Percentiles rank a stretch among this genome's conserved stretches.
Evolutionary conservation across 2,888 invertebrate species (phyloP).

Genomic region (Acronicta aceris): DNA sequence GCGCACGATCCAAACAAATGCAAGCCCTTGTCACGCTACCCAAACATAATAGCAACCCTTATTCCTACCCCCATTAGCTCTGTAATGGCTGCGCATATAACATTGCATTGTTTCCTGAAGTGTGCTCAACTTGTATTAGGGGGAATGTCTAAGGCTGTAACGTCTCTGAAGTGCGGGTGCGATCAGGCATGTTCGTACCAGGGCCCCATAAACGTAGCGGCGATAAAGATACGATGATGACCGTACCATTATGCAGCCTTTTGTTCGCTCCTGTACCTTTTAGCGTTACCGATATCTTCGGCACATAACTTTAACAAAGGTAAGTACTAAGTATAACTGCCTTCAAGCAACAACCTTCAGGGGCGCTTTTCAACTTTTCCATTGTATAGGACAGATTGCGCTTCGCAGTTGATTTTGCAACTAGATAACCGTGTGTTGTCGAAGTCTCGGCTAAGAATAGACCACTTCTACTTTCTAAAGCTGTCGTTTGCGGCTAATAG

Average conservation of each 20-base stretch:
- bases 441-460: constrained; percentile 28
- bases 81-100: constrained; percentile 42
- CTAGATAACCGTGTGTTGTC: constrained; percentile 39
- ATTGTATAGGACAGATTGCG: constrained; percentile 39
- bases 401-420: constrained; percentile 42
- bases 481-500: constrained; percentile 12
- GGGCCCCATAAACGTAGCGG: constrained; percentile 48
- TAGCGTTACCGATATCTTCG: constrained; percentile 45
- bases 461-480: constrained; percentile 3
- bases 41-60: constrained; percentile 35
- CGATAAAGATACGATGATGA: constrained; percentile 64
- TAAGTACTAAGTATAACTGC: constrained; percentile 9
- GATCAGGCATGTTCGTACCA: constrained; percentile 46
- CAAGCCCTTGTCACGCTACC: constrained; percentile 34
- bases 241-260: constrained; percentile 49
- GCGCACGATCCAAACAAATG: constrained; percentile 71
- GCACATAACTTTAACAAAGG: constrained; percentile 41
- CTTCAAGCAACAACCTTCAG: constrained; percentile 29
- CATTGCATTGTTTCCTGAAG: constrained; percentile 55
- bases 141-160: constrained; percentile 40
- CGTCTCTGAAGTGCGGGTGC: constrained; percentile 34
- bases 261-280: constrained; percentile 51
- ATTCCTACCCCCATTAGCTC: constrained; percentile 17
- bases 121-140: constrained; percentile 43
- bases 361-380: constrained; percentile 33